phyloP scores from a whole-genome alignment of 2,113 vertebrate species.

The Sterrhoptilus dennistouni region DNA sequence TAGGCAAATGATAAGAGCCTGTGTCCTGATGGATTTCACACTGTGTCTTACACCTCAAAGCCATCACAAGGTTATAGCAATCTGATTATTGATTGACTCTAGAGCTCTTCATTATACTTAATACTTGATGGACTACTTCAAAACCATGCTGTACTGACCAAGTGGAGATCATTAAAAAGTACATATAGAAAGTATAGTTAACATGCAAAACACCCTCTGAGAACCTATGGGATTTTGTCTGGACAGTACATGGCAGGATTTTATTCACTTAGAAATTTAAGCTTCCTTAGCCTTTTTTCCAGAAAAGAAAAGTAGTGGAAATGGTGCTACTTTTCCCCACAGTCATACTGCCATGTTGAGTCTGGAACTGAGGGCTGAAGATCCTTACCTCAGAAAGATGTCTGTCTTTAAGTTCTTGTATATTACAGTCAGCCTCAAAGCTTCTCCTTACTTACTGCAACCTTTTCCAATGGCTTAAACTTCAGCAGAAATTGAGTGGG shows the following conservation, averaged over 20 bases:
- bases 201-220: neutral
- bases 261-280: neutral
- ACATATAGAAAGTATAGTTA: neutral
- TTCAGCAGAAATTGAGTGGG: neutral
- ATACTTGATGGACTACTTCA: neutral
- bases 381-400: neutral
- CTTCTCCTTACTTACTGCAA: neutral
- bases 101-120: neutral
- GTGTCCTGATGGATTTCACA: neutral
- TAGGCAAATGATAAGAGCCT: neutral
- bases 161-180: neutral
- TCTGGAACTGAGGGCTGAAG: neutral
- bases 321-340: neutral
- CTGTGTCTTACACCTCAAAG: neutral
- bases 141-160: neutral
- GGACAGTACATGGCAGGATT: neutral
- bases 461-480: neutral
- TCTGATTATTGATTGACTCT: neutral
- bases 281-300: neutral
- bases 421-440: neutral
- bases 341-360: neutral
- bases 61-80: neutral
- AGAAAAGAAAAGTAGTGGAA: neutral
- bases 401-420: neutral
- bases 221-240: neutral